Conservation (phyloP, 1,140 invertebrate genomes). For the Euura lappo region DNA sequence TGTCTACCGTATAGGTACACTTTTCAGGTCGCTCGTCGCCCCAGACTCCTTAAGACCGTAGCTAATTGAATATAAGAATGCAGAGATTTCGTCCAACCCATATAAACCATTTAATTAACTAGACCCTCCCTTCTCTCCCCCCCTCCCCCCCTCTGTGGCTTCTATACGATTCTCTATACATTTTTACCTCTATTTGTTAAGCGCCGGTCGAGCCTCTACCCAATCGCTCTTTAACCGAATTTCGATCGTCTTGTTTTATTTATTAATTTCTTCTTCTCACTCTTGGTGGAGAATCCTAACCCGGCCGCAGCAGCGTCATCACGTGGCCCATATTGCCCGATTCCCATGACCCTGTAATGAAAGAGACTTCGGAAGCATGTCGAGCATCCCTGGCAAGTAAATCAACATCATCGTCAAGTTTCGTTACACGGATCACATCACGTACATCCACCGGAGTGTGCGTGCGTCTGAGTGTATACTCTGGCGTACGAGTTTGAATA, state of each 20-base stretch:
- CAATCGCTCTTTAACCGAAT: too few species aligned
- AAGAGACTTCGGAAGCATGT: conserved; percentile 23
- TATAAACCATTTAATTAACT: conserved; percentile 54
- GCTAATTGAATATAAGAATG: conserved; percentile 57
- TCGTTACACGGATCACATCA: conserved; percentile 36
- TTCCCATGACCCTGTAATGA: conserved; percentile 38
- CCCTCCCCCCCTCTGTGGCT: not conserved
- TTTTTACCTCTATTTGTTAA: too few species aligned
- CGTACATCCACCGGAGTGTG: not conserved
- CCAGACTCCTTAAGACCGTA: conserved; percentile 29
- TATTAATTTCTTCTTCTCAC: too few species aligned
- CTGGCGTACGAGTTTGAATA: too few species aligned
- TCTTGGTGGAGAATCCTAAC: too few species aligned
- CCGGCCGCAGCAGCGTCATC: not conserved
- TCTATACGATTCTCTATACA: too few species aligned
- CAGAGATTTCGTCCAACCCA: conserved; percentile 43
- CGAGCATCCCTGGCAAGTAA: conserved; percentile 40
- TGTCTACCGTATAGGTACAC: conserved; percentile 46
- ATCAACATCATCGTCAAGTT: conserved; percentile 49
- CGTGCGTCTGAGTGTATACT: too few species aligned
- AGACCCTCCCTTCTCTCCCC: conserved; percentile 21
- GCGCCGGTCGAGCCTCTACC: too few species aligned
- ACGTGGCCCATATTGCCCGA: conserved; percentile 47
- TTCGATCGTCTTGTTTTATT: too few species aligned
- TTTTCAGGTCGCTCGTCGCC: conserved; percentile 36